Conservation (phyloP, 1,140 invertebrate genomes). For the Bombus superbus region DNA sequence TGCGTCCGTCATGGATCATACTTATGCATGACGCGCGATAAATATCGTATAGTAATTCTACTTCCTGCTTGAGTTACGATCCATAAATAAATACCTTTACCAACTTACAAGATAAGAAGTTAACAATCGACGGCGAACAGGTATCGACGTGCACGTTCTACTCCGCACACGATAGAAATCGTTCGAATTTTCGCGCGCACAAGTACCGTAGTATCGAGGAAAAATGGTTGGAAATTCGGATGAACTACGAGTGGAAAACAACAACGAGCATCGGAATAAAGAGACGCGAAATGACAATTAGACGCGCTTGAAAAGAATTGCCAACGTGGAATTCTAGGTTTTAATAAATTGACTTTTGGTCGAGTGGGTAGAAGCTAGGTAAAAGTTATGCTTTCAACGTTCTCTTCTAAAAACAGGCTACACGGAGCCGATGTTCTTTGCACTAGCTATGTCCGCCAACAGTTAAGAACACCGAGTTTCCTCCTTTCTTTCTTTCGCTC, state of each 20-base stretch:
- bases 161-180: too few species aligned
- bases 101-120: not conserved
- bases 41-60: constrained; percentile 1
- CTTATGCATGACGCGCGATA: not conserved
- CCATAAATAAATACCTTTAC: not conserved
- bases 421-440: not conserved
- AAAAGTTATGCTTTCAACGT: constrained; percentile 20
- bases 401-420: constrained; percentile 29
- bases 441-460: not conserved
- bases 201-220: too few species aligned
- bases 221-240: accelerated
- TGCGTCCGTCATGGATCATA: not conserved
- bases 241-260: too few species aligned
- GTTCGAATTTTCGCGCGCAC: too few species aligned
- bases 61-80: not conserved
- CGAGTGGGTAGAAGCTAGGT: not conserved
- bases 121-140: not conserved
- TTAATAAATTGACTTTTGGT: not conserved
- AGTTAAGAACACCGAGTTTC: not conserved
- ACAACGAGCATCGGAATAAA: too few species aligned
- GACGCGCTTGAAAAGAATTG: not conserved
- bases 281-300: too few species aligned
- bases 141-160: too few species aligned
- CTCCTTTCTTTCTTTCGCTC: not conserved
- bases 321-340: not conserved